Evolutionary conservation across 1,140 invertebrate genomes (phyloP).

Genomic region (Penaeus indicus): DNA sequence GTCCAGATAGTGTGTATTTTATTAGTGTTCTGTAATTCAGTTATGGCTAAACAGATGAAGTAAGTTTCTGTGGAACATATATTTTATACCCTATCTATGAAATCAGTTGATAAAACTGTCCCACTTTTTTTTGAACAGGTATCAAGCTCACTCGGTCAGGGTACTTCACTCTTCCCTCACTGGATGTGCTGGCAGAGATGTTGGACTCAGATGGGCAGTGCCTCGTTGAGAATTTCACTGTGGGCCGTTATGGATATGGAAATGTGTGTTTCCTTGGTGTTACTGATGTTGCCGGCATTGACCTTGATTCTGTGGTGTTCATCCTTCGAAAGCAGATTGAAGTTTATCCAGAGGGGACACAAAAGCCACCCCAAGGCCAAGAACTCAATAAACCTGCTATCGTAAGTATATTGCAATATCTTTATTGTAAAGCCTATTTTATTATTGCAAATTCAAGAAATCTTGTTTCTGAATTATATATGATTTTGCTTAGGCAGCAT

Average conservation of each 20-base stretch:
- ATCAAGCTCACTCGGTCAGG: slow-evolving; percentile 76
- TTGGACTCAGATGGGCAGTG: slow-evolving; percentile 76
- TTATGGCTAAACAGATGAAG: too few species aligned
- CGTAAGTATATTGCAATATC: slow-evolving; percentile 69
- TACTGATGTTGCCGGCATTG: slow-evolving; percentile 89
- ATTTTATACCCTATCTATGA: too few species aligned
- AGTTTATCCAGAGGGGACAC: slow-evolving; percentile 78
- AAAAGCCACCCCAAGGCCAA: slow-evolving; percentile 83
- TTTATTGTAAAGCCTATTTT: background rate
- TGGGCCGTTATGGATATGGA: slow-evolving; percentile 92
- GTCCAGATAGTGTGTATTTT: background rate
- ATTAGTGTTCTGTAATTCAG: too few species aligned
- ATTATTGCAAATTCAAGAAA: background rate
- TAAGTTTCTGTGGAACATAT: too few species aligned
- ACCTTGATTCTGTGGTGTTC: slow-evolving; percentile 86
- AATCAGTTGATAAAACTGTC: too few species aligned
- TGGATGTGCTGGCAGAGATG: slow-evolving; percentile 80
- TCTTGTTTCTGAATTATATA: background rate
- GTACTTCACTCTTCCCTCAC: slow-evolving; percentile 88
- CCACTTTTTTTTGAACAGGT: slow-evolving; percentile 65
- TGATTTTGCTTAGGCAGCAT: background rate
- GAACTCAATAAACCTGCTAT: slow-evolving; percentile 93
- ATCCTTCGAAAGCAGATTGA: slow-evolving; percentile 78
- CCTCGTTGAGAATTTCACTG: slow-evolving; percentile 89
- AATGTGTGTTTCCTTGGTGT: slow-evolving; percentile 90